Base-by-base conservation (phyloP, 64 coral and sea anemone genomes). In the Dendronephthya gigantea region DNA sequence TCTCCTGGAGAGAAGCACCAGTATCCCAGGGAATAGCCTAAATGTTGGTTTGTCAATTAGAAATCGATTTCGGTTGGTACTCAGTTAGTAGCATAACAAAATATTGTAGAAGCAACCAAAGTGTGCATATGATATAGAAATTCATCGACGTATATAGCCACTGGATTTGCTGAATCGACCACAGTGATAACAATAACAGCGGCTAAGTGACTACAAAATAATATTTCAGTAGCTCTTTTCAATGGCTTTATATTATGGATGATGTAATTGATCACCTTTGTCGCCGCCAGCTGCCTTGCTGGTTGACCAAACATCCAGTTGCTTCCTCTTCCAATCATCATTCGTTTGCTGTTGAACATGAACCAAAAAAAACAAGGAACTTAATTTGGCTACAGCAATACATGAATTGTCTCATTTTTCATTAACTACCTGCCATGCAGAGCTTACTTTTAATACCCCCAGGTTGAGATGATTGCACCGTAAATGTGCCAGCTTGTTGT, bases 1-100 rank as follows among this genome's bases (percentile, higher is more conserved):
- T 97, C 88, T 49, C 94, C 94, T 68, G 94, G 94, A 49, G 91
- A 93, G 83, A 97, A 97, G 82, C 94, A 97, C 94, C 94, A 97
- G 84, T 97, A 97, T 70, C 91, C 92, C 30, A 97, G 88, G 38
- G 94, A 93, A 41, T 91, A 89, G 23, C 94, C 94, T 97, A 56
- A 45, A 45, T 45, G 41, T 45, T 35, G 72, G n/a, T 79, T 1
- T 35, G 0, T 30, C 1, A 74, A 35, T n/a, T n/a, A n/a, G n/a
- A 74, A 30, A 11, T 74, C 68, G 30, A 12, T 27, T 27, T 35
- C 32, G 13, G 6, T 9, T 6, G 66, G 2, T 28, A 30, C 22
- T 1, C 1, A 1, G 1, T 35, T 25, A 27, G n/a, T 10, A 11
- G 30, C 17, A 55, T 1, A 74, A 11, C 68, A 35, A 74, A 74